Conservation (phyloP, 1,140 invertebrate genomes). For the Saccostrea glomerata region DNA sequence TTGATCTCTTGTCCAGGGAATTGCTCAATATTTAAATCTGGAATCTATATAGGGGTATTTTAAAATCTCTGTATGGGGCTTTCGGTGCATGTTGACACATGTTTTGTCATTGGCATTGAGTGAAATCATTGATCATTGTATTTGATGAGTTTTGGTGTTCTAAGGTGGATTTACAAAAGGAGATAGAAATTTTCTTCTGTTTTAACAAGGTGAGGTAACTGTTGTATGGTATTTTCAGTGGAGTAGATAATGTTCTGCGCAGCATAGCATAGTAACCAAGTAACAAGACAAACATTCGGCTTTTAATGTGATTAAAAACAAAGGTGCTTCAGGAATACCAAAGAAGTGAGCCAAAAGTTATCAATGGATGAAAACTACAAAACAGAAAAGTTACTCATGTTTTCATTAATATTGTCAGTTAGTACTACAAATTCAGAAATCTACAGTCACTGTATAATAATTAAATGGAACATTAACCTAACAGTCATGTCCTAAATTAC, state of each 20-base stretch:
- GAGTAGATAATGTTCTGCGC: slow-evolving; percentile 9
- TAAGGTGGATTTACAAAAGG: slow-evolving; percentile 13
- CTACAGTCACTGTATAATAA: no score
- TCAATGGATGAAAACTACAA: neutral
- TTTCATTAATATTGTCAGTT: no score
- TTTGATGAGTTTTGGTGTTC: neutral
- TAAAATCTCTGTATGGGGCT: neutral
- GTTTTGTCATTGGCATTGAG: slow-evolving; percentile 4
- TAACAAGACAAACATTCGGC: slow-evolving; percentile 28
- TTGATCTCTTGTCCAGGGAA: neutral
- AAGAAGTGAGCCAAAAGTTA: neutral
- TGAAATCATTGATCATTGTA: slow-evolving; percentile 25
- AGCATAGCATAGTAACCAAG: slow-evolving; percentile 18
- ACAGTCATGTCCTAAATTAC: no score
- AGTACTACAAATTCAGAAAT: no score
- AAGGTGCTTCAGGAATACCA: neutral
- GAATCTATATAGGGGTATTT: neutral
- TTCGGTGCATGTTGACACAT: slow-evolving; percentile 4
- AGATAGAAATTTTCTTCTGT: slow-evolving; percentile 18
- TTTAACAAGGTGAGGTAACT: slow-evolving; percentile 27
- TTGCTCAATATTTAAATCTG: slow-evolving; percentile 15
- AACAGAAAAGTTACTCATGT: no score
- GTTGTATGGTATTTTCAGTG: neutral
- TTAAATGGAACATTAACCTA: no score
- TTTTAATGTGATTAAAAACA: slow-evolving; percentile 14